phyloP scores from a whole-genome alignment of 1,140 invertebrate species.

The Ericerus pela region DNA sequence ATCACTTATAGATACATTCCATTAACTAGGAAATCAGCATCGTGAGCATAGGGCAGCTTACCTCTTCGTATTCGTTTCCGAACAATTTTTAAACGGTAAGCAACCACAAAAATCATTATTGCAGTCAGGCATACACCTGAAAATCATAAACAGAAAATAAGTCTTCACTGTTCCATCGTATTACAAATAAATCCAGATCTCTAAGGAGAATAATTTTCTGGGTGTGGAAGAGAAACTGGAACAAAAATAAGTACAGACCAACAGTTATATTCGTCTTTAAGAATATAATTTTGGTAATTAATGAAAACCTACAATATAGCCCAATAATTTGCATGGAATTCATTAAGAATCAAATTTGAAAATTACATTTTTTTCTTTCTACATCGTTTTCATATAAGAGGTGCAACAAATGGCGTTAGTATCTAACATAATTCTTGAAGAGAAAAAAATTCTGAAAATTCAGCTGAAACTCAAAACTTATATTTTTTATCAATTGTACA shows the following conservation, averaged over 20 bases:
- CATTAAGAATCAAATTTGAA: not conserved
- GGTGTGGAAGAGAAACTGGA: no score
- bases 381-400: not conserved
- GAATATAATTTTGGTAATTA: no score
- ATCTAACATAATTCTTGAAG: not conserved
- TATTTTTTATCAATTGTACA: not conserved
- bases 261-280: no score
- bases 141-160: slow-evolving; percentile 17
- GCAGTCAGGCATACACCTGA: slow-evolving; percentile 50
- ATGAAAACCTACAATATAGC: no score
- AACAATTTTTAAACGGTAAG: slow-evolving; percentile 61
- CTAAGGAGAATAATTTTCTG: no score
- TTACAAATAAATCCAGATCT: not conserved
- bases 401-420: no score
- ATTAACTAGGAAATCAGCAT: slow-evolving; percentile 92
- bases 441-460: not conserved
- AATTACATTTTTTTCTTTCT: not conserved
- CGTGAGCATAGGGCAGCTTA: slow-evolving; percentile 74
- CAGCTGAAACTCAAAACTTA: no score
- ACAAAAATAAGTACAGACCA: no score
- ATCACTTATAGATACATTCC: slow-evolving; percentile 88
- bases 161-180: not conserved
- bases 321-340: no score
- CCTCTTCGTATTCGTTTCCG: slow-evolving; percentile 54
- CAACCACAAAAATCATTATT: slow-evolving; percentile 60